These are phyloP conservation scores for Gastracanthus pulcherrimus DNA, from an alignment of 2,888 invertebrate genomes.

Conservation along the genomic window DNA sequence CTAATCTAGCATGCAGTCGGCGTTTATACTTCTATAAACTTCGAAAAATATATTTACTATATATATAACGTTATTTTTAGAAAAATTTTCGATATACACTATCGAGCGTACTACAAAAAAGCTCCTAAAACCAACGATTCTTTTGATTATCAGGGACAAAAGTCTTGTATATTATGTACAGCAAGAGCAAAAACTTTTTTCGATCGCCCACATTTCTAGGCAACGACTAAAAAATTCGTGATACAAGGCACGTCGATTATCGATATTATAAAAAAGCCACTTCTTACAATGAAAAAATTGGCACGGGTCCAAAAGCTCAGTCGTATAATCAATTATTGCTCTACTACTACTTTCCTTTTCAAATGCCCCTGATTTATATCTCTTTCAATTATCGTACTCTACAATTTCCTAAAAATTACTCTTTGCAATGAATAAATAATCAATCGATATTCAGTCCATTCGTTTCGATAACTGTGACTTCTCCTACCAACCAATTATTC, in stretches of 20 bases:
- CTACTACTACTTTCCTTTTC: constrained; percentile 15
- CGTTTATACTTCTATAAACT: constrained; percentile 40
- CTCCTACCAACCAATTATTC: constrained; percentile 25
- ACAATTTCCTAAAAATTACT: constrained; percentile 17
- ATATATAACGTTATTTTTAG: constrained; percentile 13
- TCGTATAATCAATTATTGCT: constrained; percentile 35
- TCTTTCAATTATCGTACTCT: neutral
- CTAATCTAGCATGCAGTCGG: constrained; percentile 53
- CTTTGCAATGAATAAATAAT: constrained; percentile 48
- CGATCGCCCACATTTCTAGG: neutral
- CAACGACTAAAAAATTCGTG: constrained; percentile 3
- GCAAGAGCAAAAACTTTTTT: constrained; percentile 32
- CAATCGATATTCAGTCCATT: constrained; percentile 17
- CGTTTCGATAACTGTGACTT: neutral
- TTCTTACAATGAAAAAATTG: constrained; percentile 45
- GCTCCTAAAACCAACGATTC: neutral
- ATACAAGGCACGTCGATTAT: constrained; percentile 49
- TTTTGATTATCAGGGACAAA: constrained; percentile 51
- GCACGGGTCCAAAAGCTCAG: constrained; percentile 50
- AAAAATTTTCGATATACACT: constrained; percentile 1
- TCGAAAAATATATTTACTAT: constrained; percentile 50
- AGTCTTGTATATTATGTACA: constrained; percentile 44
- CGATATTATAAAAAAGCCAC: constrained; percentile 23
- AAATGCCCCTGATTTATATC: constrained; percentile 54
- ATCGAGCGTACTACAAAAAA: neutral